These are phyloP conservation scores for Phalanger gymnotis DNA, from an alignment of 2,797 vertebrate species.

Conservation along the genomic window DNA sequence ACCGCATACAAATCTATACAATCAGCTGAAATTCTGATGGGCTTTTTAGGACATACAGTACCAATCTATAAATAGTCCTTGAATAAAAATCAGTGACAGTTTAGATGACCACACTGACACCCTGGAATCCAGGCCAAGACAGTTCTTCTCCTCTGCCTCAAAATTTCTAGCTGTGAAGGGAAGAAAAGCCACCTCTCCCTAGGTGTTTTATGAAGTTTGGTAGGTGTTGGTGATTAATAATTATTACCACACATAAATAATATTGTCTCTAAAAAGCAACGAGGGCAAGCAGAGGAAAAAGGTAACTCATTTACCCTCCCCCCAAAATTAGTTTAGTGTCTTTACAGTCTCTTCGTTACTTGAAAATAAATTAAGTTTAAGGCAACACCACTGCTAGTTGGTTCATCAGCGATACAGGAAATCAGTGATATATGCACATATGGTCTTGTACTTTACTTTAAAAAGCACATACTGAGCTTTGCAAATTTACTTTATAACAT, in stretches of 20 bases:
- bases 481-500: background rate
- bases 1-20: background rate
- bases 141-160: background rate
- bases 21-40: background rate
- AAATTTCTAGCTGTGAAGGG: conserved; percentile 20
- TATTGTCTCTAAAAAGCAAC: background rate
- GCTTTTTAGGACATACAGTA: conserved; percentile 18
- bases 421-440: background rate
- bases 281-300: background rate
- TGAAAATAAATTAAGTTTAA: conserved; percentile 4
- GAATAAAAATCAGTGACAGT: conserved; percentile 9
- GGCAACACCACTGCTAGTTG: background rate
- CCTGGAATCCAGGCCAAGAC: conserved; percentile 10
- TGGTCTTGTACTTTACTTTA: background rate
- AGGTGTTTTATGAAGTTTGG: background rate
- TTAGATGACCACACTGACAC: background rate
- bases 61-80: conserved; percentile 59
- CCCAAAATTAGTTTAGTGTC: background rate
- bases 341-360: background rate
- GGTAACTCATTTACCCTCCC: background rate
- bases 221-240: background rate
- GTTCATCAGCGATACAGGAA: background rate
- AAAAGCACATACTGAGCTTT: background rate
- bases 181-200: background rate
- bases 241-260: background rate